Evolutionary conservation across 2,797 vertebrate genomes (phyloP), one percentile per base, ranked within the genome.

Genomic region (Sebastes paucispinis): DNA sequence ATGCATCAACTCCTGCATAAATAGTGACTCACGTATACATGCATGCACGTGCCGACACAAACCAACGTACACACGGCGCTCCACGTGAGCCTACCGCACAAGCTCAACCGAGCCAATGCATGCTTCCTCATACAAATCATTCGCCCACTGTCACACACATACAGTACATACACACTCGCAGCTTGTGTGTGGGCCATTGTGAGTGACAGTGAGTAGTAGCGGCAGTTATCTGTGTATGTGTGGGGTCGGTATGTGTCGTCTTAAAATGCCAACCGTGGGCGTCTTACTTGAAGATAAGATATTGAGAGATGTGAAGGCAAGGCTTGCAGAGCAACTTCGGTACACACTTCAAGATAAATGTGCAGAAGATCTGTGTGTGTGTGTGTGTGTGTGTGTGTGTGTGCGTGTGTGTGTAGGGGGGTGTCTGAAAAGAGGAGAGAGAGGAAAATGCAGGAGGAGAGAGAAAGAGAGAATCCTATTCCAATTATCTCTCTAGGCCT

Each of bases 191-290:
- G 85, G 88, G 80, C 89, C 80, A 76, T 75, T 91, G 88, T 85
- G 87, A 91, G 86, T 84, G 89, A 89, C 89, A 88, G 89, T 66
- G 86, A 89, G 88, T 79, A 75, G 80, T 80, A 62, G 71, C 36
- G 39, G 75, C 54, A 54, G 90, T 88, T 91, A 89, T 91, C 81
- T 79, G 86, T 79, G 73, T 77, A 63, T 59, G 80, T 36, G 80
- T 43, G 54, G 55, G 75, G 84, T 79, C 32, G 29, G 81, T 77
- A 52, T 70, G 89, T 88, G 89, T 90, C 75, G 57, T 88, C 73
- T 83, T 89, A 84, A 93, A 93, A 92, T 91, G 88, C 87, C 88
- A 92, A 80, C 82, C 20, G 88, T 90, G 87, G 91, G 90, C 32
- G 74, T 88, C 86, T 83, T 63, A 77, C 83, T 85, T 73, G 71